Evolutionary conservation across 2,888 invertebrate genomes (phyloP).

Genomic region (Callimorpha dominula): DNA sequence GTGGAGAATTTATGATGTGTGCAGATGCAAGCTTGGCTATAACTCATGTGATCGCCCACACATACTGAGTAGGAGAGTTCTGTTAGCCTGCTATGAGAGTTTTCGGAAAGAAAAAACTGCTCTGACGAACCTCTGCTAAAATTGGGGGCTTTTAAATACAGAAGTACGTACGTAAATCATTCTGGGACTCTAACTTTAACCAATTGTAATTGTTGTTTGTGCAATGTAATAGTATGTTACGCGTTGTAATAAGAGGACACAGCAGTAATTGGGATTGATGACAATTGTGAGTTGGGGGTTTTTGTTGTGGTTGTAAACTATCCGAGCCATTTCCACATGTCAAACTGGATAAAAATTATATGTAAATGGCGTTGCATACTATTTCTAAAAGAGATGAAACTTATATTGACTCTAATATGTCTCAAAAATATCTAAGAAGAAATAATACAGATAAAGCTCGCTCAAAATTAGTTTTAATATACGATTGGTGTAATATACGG

Average conservation of each 20-base stretch:
- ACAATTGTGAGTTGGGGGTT: too few relatives aligned
- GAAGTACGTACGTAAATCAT: neutral
- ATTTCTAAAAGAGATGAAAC: too few relatives aligned
- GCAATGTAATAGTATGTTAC: neutral
- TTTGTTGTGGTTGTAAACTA: neutral
- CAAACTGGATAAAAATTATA: too few relatives aligned
- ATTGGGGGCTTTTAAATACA: neutral
- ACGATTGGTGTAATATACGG: too few relatives aligned
- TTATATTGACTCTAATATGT: neutral
- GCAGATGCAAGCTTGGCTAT: constrained; percentile 64
- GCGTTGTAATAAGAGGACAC: too few relatives aligned
- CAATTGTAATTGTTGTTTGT: neutral
- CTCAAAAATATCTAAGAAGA: neutral
- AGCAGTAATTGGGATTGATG: too few relatives aligned
- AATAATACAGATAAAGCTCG: too few relatives aligned
- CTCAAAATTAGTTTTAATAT: too few relatives aligned
- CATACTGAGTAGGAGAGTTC: constrained; percentile 60
- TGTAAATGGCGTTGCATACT: too few relatives aligned
- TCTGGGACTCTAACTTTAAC: neutral
- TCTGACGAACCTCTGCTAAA: neutral
- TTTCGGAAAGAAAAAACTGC: too few relatives aligned
- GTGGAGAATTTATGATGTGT: constrained; percentile 73
- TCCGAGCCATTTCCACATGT: too few relatives aligned
- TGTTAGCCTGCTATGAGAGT: constrained; percentile 18
- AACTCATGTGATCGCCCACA: constrained; percentile 59